phyloP scores from a whole-genome alignment of 2,113 vertebrate genomes.

The Sinocyclocheilus rhinocerous region DNA sequence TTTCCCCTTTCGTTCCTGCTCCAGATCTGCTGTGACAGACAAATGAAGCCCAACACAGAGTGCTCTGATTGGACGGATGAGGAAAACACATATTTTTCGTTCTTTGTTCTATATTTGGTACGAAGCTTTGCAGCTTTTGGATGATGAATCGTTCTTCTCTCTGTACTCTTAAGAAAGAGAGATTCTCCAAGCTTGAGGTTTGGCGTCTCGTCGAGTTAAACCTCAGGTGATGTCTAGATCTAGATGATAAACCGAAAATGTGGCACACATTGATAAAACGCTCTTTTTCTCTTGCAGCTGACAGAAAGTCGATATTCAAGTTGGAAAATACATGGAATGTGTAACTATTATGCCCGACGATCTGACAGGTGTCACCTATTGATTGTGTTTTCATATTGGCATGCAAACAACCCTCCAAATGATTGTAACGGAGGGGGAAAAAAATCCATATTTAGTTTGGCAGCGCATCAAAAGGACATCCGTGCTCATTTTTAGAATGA shows the following conservation, averaged over 20 bases:
- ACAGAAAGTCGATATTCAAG: slow-evolving; percentile 47
- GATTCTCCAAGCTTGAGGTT: slow-evolving; percentile 35
- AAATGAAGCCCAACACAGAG: slow-evolving; percentile 33
- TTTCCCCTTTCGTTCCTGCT: slow-evolving; percentile 39
- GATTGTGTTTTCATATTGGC: slow-evolving; percentile 32
- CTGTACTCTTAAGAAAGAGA: neutral
- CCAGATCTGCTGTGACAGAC: slow-evolving; percentile 36
- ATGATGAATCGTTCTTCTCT: slow-evolving; percentile 10
- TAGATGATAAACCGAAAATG: slow-evolving; percentile 46
- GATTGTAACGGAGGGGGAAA: neutral
- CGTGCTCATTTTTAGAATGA: slow-evolving; percentile 7
- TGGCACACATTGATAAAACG: slow-evolving; percentile 46
- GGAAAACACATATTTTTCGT: neutral
- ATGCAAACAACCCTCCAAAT: slow-evolving; percentile 11
- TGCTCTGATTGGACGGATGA: slow-evolving; percentile 22
- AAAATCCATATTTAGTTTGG: slow-evolving; percentile 25
- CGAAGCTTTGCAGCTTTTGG: slow-evolving; percentile 32
- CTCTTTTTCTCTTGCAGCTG: neutral
- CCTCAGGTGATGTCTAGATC: slow-evolving; percentile 51
- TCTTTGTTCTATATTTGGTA: neutral
- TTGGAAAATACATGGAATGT: slow-evolving; percentile 29
- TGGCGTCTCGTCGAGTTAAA: slow-evolving; percentile 16
- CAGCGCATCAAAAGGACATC: slow-evolving; percentile 34
- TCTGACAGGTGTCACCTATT: slow-evolving; percentile 33
- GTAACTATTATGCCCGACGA: neutral